Base-by-base conservation (phyloP, 1,140 invertebrate species). In the Drosophila triauraria region DNA sequence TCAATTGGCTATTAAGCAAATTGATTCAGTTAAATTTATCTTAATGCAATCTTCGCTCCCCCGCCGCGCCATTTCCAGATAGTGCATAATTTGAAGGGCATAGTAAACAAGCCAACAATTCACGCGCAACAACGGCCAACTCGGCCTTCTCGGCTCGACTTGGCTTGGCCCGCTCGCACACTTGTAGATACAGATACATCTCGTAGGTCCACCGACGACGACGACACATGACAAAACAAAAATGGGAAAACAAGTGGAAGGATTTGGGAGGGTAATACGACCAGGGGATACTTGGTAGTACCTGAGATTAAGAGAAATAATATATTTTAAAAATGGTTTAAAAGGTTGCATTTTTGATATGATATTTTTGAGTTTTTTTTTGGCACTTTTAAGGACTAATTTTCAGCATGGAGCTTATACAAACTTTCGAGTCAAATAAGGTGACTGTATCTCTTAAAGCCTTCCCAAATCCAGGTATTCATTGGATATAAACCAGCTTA, bases 21-120 rank as follows among this genome's bases (percentile, higher is more conserved):
- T 91, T 91, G 88, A 91, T 91, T 91, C 88, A 91, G 88, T 91
- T 91, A 91, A 91, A 91, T 91, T 91, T 91, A 91, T 91, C 88
- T 91, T 91, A 91, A 91, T 91, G 88, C 88, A 91, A 91, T 91
- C 88, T 91, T 70, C 79, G 78, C 79, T 90, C 76, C 38, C 48
- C 63, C 42, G 13, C 74, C 47, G 17, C 40, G 62, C 53, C 38
- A 13, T 46, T 70, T 70, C 67, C 67, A 81, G 84, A 88, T 88
- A 88, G 84, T 88, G 84, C 84, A 88, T 88, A 88, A 88, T 88
- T 88, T 88, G 85, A 90, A 90, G 85, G 85, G 81, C 81, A 88
- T 90, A 88, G 85, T 90, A 90, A 90, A 90, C 85, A 90, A 84
- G 85, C 81, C 85, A 84, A 88, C 85, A 88, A 87, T 87, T 87